phyloP scores from a whole-genome alignment of 2,888 invertebrate species.

The Andrena bucephala region DNA sequence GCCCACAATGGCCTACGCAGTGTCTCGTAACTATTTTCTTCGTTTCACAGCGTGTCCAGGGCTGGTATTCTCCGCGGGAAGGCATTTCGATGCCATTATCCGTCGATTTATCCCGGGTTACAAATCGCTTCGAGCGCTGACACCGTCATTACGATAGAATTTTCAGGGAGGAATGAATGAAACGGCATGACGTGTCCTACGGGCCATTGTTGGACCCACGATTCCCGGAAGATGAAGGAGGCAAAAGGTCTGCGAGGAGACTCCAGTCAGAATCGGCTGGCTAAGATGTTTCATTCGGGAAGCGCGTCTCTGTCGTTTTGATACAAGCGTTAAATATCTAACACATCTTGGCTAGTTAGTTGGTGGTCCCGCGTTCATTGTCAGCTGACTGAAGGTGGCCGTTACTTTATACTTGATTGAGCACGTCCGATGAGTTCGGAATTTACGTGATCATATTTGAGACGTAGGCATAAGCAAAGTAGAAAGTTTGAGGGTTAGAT shows the following conservation, averaged over 20 bases:
- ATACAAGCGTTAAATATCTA: background rate
- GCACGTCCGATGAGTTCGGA: background rate
- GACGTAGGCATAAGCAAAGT: no score
- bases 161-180: conserved; percentile 4
- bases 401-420: background rate
- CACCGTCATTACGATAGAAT: conserved; percentile 18
- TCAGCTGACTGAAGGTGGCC: background rate
- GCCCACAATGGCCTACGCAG: conserved; percentile 67
- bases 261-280: conserved; percentile 1
- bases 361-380: conserved; percentile 10
- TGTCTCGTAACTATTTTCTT: conserved; percentile 43
- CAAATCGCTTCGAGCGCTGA: conserved; percentile 9
- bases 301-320: background rate
- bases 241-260: background rate
- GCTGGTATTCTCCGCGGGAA: background rate
- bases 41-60: background rate
- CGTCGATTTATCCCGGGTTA: conserved; percentile 39
- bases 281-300: conserved; percentile 13
- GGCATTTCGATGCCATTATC: conserved; percentile 32
- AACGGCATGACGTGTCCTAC: background rate
- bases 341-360: background rate
- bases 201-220: conserved; percentile 9
- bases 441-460: background rate
- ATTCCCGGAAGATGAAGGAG: background rate
- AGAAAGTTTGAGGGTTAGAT: no score